Conservation (phyloP, 2,113 vertebrate species). For the Amphilophus citrinellus region DNA sequence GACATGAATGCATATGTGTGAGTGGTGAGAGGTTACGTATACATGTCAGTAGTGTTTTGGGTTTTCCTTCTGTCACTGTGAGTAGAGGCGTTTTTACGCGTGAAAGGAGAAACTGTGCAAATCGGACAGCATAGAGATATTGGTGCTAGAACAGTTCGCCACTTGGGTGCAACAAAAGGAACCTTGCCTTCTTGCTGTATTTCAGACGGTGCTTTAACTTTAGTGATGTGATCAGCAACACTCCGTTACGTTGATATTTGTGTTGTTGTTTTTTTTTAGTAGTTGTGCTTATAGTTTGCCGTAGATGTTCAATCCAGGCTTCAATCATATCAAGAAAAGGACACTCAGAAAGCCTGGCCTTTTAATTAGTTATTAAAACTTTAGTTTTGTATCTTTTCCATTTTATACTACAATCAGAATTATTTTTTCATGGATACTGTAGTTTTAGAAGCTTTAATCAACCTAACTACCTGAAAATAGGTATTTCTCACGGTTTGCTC, state of each 20-base stretch:
- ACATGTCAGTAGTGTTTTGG: slow-evolving; percentile 18
- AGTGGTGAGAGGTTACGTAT: slow-evolving; percentile 5
- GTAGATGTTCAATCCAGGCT: slow-evolving; percentile 53
- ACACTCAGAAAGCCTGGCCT: slow-evolving; percentile 50
- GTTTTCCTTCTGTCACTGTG: slow-evolving; percentile 23
- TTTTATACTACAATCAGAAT: slow-evolving; percentile 73
- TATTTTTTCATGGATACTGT: slow-evolving; percentile 72
- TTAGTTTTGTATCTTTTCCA: slow-evolving; percentile 71
- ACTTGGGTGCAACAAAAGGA: slow-evolving; percentile 6
- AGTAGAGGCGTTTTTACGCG: not conserved
- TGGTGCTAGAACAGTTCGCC: slow-evolving; percentile 43
- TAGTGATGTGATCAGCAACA: slow-evolving; percentile 37
- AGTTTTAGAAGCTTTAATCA: slow-evolving; percentile 74
- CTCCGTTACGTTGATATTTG: slow-evolving; percentile 41
- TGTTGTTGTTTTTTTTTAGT: slow-evolving; percentile 41
- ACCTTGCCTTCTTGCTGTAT: slow-evolving; percentile 69
- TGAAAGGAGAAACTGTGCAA: slow-evolving; percentile 9
- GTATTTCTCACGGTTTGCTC: slow-evolving; percentile 49
- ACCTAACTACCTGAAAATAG: slow-evolving; percentile 67
- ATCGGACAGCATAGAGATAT: not conserved
- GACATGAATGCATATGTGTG: slow-evolving; percentile 23
- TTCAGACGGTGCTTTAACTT: slow-evolving; percentile 74
- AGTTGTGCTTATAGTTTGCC: slow-evolving; percentile 11
- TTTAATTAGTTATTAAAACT: slow-evolving; percentile 54
- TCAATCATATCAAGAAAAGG: slow-evolving; percentile 37